Base-by-base conservation (phyloP, 2,888 invertebrate genomes). In the Tachina fera region DNA sequence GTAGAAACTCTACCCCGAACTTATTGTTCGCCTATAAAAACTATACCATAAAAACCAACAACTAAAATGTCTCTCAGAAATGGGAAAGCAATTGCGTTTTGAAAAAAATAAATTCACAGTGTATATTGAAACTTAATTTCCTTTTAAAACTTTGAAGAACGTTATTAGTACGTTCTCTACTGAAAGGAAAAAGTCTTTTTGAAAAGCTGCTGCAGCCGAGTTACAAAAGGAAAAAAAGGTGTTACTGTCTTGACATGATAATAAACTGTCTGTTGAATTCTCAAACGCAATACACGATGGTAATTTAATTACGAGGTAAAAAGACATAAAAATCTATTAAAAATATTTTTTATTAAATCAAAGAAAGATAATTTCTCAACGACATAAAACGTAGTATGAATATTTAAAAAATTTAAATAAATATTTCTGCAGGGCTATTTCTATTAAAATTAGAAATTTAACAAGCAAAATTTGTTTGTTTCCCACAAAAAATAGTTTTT, bases 281-380 rank as follows among this genome's bases (percentile, higher is more conserved):
- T 60, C 13, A 16, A 41, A 14, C 43, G 60, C 71, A 79, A 79
- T 45, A 76, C 72, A 76, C 75, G 51, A 65, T 45, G 75, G 63
- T 67, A 85, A 86, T 83, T 86, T 67, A 86, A 82, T 86, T 86
- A 86, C 41, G 56, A 86, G 75, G 65, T 79, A 79, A 76, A 82
- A 65, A 2, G 14, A 0, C 16, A 70, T 56, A 58, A 70, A 70
- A 80, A 60, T 47, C n/a, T 47, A 41, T 53, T 60, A 75, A 81
- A 74, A 51, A 51, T 14, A 65, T 47, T 19, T 58, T 83, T 83
- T 83, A 83, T 83, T 72, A 43, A 77, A 77, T 83, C 49, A 83
- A 53, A 76, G 60, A 56, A 77, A n/a, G 49, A 61, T 5, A 60
- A 68, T 31, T 71, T 58, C 47, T 13, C 19, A 74, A 63, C 68